Base-by-base conservation (phyloP, 2,888 invertebrate genomes). In the Halictus quadricinctus region DNA sequence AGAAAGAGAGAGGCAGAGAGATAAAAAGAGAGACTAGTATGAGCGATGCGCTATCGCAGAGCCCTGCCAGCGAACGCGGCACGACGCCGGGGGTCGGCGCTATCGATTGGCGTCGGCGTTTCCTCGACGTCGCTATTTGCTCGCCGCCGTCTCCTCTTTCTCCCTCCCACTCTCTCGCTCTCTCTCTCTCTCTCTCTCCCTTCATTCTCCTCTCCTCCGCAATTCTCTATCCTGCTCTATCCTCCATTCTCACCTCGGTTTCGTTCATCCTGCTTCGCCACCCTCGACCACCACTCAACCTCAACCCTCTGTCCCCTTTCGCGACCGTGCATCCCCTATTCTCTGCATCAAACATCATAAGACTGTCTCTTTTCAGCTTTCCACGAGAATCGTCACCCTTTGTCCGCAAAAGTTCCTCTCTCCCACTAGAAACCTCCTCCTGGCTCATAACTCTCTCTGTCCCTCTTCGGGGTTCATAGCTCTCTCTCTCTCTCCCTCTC, bases 71-170 rank as follows among this genome's bases (percentile, higher is more conserved):
- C 83, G 84, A 82, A 88, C 90, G 86, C 88, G 87, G 89, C 84
- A 87, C 86, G 88, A 89, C 85, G 87, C 85, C 83, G 90, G 87
- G 86, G 86, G 92, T 93, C 91, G 93, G 88, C 91, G 92, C 92
- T 94, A 94, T 94, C 93, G 94, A 94, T 94, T 93, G 92, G 91
- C 89, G 90, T 90, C 90, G 88, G 89, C 88, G 90, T 91, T 90
- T 90, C 91, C 90, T 90, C 90, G 90, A 87, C 91, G 88, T 88
- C 88, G 91, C 91, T 91, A 89, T 91, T 89, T 91, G 89, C 84
- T 83, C 87, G 85, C 81, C 83, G 85, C 76, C 76, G 69, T n/a
- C 77, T 79, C 80, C 72, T 74, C 70, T 76, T 54, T 80, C 70
- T 81, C 81, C 64, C 80, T 60, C 54, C 36, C 5, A 36, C 36